A percentile compares a stretch with the other conserved stretches of the same genome.
phyloP scores from a whole-genome alignment of 2,888 invertebrate genomes.

The Dendrolimus houi region DNA sequence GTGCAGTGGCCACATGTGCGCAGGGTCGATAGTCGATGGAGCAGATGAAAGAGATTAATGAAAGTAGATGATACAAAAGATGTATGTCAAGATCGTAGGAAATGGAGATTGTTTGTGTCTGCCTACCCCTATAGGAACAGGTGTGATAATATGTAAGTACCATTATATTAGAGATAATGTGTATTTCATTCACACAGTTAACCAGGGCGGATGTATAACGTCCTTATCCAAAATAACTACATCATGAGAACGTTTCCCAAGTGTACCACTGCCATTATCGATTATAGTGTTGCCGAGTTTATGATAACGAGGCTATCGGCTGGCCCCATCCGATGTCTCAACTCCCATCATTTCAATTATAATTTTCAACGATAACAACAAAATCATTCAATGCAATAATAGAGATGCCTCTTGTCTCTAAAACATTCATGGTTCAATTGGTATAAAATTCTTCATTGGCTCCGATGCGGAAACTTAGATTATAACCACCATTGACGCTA shows the following conservation, averaged over 20 bases:
- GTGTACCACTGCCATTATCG: conserved; percentile 8
- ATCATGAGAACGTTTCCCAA: neutral
- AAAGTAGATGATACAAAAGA: too few species aligned
- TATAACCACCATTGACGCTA: too few species aligned
- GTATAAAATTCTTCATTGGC: neutral
- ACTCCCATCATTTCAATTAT: conserved; percentile 30
- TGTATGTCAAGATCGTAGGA: too few species aligned
- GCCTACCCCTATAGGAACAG: too few species aligned
- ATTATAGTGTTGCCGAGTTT: conserved; percentile 33
- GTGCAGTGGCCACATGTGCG: too few species aligned
- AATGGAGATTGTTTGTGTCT: too few species aligned
- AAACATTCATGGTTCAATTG: neutral
- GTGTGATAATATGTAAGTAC: neutral
- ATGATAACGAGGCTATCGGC: conserved; percentile 21
- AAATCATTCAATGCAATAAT: neutral
- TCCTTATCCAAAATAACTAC: neutral
- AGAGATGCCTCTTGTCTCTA: neutral
- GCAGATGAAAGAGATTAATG: too few species aligned
- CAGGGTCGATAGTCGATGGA: too few species aligned
- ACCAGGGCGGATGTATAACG: neutral
- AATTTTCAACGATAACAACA: neutral
- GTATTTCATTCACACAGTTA: neutral
- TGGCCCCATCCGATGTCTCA: conserved; percentile 26
- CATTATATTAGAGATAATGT: too few species aligned
- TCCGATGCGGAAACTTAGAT: too few species aligned